A percentile compares a stretch with the other conserved stretches of the same genome.
Conservation (phyloP, 2,797 vertebrate species). For the Anomalospiza imberbis region DNA sequence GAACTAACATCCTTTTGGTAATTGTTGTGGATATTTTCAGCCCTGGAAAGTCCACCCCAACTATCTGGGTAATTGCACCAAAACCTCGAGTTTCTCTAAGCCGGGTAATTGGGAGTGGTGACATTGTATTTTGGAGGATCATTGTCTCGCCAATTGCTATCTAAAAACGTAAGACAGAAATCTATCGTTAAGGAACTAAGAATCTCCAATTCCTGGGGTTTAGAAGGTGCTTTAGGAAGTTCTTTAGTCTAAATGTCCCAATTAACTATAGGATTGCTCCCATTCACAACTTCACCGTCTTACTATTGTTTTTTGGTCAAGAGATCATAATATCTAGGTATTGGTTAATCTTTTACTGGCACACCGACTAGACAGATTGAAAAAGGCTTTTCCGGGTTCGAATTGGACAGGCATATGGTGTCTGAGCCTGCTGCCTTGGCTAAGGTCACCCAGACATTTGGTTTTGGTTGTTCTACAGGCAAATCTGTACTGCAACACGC, state of each 20-base stretch:
- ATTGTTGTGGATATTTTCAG: background rate
- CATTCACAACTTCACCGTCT: background rate
- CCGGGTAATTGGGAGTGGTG: background rate
- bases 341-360: background rate
- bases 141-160: background rate
- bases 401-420: background rate
- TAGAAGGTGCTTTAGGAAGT: background rate
- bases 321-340: background rate
- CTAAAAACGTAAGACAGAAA: background rate
- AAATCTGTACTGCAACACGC: background rate
- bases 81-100: background rate
- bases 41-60: background rate
- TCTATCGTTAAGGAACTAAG: background rate
- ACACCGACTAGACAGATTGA: background rate
- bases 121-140: background rate
- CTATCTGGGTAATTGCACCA: background rate
- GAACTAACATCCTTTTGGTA: background rate
- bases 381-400: background rate
- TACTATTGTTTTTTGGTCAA: background rate
- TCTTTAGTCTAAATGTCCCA: background rate
- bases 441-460: background rate
- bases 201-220: background rate
- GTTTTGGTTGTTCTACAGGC: background rate
- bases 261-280: background rate
- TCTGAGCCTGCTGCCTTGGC: background rate